Conservation (phyloP, 2,888 invertebrate genomes). For the Junonia oenone region DNA sequence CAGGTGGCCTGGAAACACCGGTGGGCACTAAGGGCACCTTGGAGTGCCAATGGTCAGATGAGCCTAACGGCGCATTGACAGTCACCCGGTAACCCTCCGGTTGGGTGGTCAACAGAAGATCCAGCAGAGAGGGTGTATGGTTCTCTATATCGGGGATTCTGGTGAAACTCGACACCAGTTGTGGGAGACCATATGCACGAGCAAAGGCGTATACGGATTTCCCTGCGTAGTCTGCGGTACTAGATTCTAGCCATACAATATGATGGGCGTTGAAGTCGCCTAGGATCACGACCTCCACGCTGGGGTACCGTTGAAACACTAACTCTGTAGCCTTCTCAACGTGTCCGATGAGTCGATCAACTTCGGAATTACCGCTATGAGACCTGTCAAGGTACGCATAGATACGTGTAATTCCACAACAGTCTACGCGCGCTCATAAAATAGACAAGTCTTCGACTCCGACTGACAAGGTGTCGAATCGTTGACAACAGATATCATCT, state of each 20-base stretch:
- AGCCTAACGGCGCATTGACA: slow-evolving; percentile 7
- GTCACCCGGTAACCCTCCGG: neutral
- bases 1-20: no score
- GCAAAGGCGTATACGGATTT: slow-evolving; percentile 6
- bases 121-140: neutral
- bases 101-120: slow-evolving; percentile 2
- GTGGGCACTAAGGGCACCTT: no score
- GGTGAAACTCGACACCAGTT: neutral
- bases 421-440: neutral
- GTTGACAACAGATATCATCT: no score
- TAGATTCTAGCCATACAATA: neutral
- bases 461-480: no score
- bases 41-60: slow-evolving; percentile 7
- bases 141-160: neutral
- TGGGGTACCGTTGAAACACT: neutral
- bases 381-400: slow-evolving; percentile 18
- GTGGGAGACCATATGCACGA: slow-evolving; percentile 2
- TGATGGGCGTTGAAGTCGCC: slow-evolving; percentile 1
- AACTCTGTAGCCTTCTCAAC: slow-evolving; percentile 1
- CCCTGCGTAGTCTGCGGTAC: slow-evolving; percentile 5
- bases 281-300: neutral
- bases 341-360: slow-evolving; percentile 10
- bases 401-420: slow-evolving; percentile 9
- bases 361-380: slow-evolving; percentile 14
- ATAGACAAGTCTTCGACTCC: neutral